phyloP scores from a whole-genome alignment of 2,113 vertebrate species.

The Entelurus aequoreus region DNA sequence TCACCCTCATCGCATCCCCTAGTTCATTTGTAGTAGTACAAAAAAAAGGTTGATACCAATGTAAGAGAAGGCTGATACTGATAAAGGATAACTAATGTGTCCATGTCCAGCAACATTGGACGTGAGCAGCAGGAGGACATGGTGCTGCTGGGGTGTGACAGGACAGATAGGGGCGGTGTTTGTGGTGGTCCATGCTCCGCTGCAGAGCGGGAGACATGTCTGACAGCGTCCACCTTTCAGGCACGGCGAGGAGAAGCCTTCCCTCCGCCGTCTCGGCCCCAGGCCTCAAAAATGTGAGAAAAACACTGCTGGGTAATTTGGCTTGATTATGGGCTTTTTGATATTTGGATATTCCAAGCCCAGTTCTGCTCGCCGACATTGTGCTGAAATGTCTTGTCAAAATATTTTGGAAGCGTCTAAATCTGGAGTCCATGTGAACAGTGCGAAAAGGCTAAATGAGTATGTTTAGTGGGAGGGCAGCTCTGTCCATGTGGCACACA shows the following conservation, averaged over 20 bases:
- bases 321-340: conserved; percentile 61
- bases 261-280: conserved; percentile 36
- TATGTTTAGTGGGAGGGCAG: conserved; percentile 47
- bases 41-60: too few relatives aligned
- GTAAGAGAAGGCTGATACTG: too few relatives aligned
- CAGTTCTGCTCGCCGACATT: conserved; percentile 41
- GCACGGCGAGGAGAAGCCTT: conserved; percentile 52
- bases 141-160: too few relatives aligned
- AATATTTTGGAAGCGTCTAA: conserved; percentile 63
- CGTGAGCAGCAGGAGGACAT: too few relatives aligned
- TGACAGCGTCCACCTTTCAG: conserved; percentile 51
- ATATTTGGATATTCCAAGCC: conserved; percentile 67
- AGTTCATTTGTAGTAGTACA: too few relatives aligned
- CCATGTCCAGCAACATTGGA: too few relatives aligned
- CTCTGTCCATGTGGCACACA: conserved; percentile 45
- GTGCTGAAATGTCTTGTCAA: conserved; percentile 52
- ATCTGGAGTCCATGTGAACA: conserved; percentile 40
- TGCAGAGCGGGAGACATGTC: conserved; percentile 38
- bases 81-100: too few relatives aligned
- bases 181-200: conserved; percentile 26
- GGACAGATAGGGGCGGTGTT: conserved; percentile 32
- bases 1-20: too few relatives aligned
- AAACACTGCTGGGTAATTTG: conserved; percentile 63
- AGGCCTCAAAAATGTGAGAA: conserved; percentile 68
- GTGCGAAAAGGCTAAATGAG: conserved; percentile 52